Conservation (phyloP, 1,140 invertebrate species). For the Spodoptera frugiperda region DNA sequence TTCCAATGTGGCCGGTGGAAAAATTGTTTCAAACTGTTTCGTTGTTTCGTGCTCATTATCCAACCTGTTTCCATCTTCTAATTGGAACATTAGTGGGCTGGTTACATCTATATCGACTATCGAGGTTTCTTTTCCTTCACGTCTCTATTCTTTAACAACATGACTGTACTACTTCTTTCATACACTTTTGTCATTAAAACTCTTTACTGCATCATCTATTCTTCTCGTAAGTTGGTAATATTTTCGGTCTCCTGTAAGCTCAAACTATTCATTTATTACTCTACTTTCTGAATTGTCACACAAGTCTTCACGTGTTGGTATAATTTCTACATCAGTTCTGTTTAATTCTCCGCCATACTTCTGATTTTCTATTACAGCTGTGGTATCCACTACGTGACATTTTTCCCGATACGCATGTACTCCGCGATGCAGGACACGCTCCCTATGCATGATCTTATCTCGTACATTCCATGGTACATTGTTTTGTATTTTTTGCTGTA, state of each 20-base stretch:
- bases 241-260: too few species aligned
- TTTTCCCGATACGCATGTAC: slow-evolving; percentile 57
- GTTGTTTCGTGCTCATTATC: slow-evolving; percentile 60
- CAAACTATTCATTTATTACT: too few species aligned
- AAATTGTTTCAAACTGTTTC: slow-evolving; percentile 63
- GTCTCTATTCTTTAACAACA: background rate
- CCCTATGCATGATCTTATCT: slow-evolving; percentile 1
- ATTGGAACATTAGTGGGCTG: slow-evolving; percentile 18
- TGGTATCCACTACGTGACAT: slow-evolving; percentile 65
- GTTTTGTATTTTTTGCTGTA: too few species aligned
- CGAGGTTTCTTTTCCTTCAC: background rate
- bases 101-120: background rate
- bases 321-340: slow-evolving; percentile 22
- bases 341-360: slow-evolving; percentile 47
- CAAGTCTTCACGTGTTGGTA: background rate
- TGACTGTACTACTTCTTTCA: too few species aligned
- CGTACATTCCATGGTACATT: background rate
- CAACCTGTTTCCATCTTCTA: slow-evolving; percentile 17
- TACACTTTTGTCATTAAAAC: too few species aligned
- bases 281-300: background rate
- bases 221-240: too few species aligned
- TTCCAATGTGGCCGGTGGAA: slow-evolving; percentile 63
- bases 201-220: too few species aligned
- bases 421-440: slow-evolving; percentile 61
- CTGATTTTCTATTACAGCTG: slow-evolving; percentile 51